Conservation (phyloP, 2,113 vertebrate species). For the Antidorcas marsupialis region DNA sequence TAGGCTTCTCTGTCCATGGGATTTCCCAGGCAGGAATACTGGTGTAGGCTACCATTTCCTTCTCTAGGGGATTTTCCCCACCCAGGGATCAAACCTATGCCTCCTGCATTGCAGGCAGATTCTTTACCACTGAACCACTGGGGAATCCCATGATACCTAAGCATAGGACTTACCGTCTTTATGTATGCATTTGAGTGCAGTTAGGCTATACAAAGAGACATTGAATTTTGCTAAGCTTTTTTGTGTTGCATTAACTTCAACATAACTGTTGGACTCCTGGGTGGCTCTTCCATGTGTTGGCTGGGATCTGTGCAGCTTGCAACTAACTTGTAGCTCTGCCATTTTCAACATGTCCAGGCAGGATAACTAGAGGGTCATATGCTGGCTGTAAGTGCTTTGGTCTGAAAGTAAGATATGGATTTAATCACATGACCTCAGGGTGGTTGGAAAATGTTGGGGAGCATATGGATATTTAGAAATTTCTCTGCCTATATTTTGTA, state of each 20-base stretch:
- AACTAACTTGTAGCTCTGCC: not conserved
- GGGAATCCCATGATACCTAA: not conserved
- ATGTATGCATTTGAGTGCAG: slow-evolving; percentile 2
- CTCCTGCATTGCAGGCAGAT: not conserved
- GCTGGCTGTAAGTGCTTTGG: slow-evolving; percentile 6
- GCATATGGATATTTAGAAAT: slow-evolving; percentile 12
- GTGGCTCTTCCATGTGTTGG: not conserved
- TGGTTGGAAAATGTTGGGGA: not conserved
- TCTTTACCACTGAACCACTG: not conserved
- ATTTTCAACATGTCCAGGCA: not conserved
- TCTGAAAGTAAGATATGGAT: slow-evolving; percentile 28
- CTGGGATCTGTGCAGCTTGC: not conserved
- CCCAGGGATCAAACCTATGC: not conserved
- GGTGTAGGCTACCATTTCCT: not conserved
- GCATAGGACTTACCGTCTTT: not conserved
- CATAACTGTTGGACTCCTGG: not conserved
- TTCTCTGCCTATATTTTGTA: not conserved
- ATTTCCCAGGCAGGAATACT: not conserved
- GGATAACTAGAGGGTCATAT: not conserved
- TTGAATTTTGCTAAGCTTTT: slow-evolving; percentile 7
- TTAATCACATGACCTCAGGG: not conserved
- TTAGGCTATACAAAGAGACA: not conserved
- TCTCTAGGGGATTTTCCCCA: not conserved
- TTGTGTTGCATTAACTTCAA: not conserved
- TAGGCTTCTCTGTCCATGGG: not conserved